A percentile compares a stretch with the other conserved stretches of the same genome.
These are phyloP conservation scores for Manis pentadactyla DNA, from an alignment of 2,797 vertebrate genomes.

Conservation along the genomic window DNA sequence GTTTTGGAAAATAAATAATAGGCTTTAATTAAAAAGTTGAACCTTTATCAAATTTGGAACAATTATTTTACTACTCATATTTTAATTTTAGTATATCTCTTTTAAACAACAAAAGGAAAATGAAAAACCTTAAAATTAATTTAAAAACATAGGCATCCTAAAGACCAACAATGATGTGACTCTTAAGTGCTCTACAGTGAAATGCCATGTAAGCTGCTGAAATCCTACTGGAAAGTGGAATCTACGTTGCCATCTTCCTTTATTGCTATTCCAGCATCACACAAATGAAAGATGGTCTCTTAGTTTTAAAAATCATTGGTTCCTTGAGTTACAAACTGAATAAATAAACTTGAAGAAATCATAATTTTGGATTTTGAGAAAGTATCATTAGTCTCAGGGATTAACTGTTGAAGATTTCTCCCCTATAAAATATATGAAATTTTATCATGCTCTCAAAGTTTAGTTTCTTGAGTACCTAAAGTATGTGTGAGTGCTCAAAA, in stretches of 20 bases:
- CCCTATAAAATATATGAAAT: background rate
- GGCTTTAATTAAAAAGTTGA: conserved; percentile 32
- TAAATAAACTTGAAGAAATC: background rate
- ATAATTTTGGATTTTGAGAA: background rate
- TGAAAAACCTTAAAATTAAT: background rate
- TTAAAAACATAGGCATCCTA: conserved; percentile 19
- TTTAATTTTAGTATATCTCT: conserved; percentile 26
- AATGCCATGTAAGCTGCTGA: background rate
- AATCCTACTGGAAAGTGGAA: background rate
- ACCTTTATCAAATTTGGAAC: conserved; percentile 31
- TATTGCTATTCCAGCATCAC: conserved; percentile 29
- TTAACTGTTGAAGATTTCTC: background rate
- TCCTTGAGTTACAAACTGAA: conserved; percentile 41
- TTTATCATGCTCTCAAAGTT: conserved; percentile 1
- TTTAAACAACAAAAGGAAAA: conserved; percentile 18
- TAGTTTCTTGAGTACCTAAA: background rate
- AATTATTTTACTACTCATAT: conserved; percentile 27
- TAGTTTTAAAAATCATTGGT: conserved; percentile 39
- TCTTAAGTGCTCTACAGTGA: background rate
- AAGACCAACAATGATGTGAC: background rate
- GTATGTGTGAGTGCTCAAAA: background rate
- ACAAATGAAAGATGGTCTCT: conserved; percentile 20
- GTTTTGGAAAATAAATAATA: background rate
- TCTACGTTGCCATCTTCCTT: background rate
- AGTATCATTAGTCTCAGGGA: background rate